Conservation (phyloP, 2,888 invertebrate species). For the Idaea dimidiata region DNA sequence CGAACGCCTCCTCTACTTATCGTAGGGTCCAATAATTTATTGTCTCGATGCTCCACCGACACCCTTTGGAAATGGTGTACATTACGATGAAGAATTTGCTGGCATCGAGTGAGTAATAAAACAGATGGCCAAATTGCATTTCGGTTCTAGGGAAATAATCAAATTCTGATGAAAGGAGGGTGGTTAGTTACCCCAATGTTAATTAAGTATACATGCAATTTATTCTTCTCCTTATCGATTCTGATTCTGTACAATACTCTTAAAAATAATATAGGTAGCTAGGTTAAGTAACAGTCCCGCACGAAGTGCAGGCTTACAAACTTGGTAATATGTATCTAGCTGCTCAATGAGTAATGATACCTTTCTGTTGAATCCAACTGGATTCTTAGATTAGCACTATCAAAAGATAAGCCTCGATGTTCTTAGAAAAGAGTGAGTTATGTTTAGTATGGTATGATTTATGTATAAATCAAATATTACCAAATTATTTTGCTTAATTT, state of each 20-base stretch:
- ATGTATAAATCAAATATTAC: no score
- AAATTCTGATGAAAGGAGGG: slow-evolving; percentile 10
- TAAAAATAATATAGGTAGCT: no score
- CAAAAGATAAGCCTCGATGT: neutral
- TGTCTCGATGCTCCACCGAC: neutral
- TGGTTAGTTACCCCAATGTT: neutral
- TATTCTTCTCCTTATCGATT: no score
- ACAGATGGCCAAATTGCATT: slow-evolving; percentile 16
- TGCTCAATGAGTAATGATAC: neutral
- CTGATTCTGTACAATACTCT: no score
- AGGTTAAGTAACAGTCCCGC: neutral
- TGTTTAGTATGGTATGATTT: no score
- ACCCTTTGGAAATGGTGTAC: neutral
- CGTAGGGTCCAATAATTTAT: neutral
- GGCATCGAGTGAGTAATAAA: slow-evolving; percentile 7
- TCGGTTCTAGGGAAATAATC: slow-evolving; percentile 12
- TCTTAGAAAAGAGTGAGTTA: neutral
- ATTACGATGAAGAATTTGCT: neutral
- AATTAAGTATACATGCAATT: no score
- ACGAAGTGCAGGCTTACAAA: neutral
- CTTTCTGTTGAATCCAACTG: neutral
- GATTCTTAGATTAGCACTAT: neutral
- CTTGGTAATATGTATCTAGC: neutral
- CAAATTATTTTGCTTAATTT: no score
- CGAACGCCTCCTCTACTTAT: neutral